Conservation (phyloP, 2,113 vertebrate species). For the Eublepharis macularius region DNA sequence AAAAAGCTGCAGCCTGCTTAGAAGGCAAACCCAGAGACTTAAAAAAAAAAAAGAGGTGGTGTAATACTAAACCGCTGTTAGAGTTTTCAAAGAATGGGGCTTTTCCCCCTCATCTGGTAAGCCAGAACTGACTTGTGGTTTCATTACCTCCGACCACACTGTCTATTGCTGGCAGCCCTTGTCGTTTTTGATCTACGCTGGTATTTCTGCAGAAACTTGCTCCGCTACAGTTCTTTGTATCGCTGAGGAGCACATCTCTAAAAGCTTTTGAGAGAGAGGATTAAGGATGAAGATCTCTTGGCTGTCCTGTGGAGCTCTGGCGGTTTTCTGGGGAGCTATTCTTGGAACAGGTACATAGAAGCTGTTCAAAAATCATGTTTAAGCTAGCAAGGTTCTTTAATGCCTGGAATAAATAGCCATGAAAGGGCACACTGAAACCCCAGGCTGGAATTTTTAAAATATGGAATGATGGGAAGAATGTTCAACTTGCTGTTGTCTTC, state of each 20-base stretch:
- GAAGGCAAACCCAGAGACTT: not conserved
- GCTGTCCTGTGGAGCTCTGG: conserved; percentile 54
- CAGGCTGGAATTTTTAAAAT: too few species aligned
- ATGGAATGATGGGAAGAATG: too few species aligned
- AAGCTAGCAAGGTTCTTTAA: rapidly evolving
- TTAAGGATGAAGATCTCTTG: conserved; percentile 72
- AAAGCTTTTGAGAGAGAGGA: conserved; percentile 67
- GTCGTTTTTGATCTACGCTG: conserved; percentile 10
- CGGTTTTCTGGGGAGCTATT: conserved; percentile 51
- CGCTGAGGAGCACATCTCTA: conserved; percentile 39
- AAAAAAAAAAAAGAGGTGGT: not conserved
- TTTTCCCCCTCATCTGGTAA: conserved; percentile 1
- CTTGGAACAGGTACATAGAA: conserved; percentile 71
- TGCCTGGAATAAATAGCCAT: rapidly evolving
- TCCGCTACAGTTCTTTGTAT: conserved; percentile 59
- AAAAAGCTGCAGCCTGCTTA: too few species aligned
- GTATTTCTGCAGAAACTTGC: conserved; percentile 74
- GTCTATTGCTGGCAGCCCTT: conserved; percentile 20
- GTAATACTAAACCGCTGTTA: not conserved
- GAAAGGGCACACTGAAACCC: not conserved
- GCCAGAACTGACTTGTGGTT: conserved; percentile 49
- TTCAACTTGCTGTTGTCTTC: too few species aligned
- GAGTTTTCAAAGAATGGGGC: conserved; percentile 24
- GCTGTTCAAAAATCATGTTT: not conserved
- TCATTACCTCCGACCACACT: conserved; percentile 54